Percentiles rank a stretch among this genome's conserved stretches.
Evolutionary conservation across 2,113 vertebrate species (phyloP).

Genomic region (Plotosus lineatus): DNA sequence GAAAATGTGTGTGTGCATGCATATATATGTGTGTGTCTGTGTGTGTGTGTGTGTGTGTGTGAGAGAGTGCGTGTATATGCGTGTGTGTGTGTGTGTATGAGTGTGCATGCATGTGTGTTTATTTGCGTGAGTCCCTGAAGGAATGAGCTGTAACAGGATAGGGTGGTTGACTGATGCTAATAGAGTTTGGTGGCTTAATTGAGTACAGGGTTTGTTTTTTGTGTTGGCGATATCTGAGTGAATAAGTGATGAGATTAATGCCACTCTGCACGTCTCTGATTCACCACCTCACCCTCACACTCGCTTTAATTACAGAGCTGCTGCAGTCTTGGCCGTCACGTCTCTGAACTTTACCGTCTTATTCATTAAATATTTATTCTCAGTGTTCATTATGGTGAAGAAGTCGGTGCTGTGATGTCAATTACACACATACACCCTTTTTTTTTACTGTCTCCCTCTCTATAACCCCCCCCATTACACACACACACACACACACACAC

Average conservation of each 20-base stretch:
- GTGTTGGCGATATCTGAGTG: background rate
- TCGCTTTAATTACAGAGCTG: constrained; percentile 59
- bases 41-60: background rate
- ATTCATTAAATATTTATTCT: constrained; percentile 59
- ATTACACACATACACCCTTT: constrained; percentile 53
- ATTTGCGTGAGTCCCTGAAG: no score
- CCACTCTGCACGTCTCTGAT: constrained; percentile 19
- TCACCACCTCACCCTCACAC: constrained; percentile 44
- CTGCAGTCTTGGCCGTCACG: constrained; percentile 46
- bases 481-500: constrained; percentile 6
- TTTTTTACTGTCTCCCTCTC: background rate
- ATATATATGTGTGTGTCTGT: no score
- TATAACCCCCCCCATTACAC: background rate
- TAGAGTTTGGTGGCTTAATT: background rate
- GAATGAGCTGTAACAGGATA: background rate
- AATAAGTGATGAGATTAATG: background rate
- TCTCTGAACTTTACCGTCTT: constrained; percentile 65
- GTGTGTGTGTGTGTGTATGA: background rate
- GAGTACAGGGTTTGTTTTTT: background rate
- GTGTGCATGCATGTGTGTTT: no score
- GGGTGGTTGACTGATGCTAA: background rate
- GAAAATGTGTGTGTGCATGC: no score
- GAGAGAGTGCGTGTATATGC: background rate
- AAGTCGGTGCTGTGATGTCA: constrained; percentile 58
- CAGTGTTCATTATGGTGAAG: constrained; percentile 58